Base-by-base conservation (phyloP, 2,797 vertebrate genomes). In the Pachyuromys duprasi region DNA sequence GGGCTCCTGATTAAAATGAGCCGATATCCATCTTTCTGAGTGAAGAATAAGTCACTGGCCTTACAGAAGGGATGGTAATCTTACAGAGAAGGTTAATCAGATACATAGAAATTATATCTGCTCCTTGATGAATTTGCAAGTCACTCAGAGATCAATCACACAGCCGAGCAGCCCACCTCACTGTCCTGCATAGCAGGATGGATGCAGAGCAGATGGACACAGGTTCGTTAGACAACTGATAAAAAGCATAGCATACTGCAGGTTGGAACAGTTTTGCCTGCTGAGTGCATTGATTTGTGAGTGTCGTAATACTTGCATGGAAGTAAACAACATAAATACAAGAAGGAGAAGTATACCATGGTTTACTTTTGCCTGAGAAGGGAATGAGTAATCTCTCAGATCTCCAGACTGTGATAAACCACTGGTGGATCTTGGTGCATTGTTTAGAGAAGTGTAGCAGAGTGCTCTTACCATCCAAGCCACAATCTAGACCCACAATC, bases 21-120 rank as follows among this genome's bases (percentile, higher is more conserved):
- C 98, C 98, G 98, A 98, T 98, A 98, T 98, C 98, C 17, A 89
- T 99, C 98, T 98, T 97, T 97, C 98, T 97, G 96, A 98, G 98
- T 96, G 97, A 89, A 98, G 97, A 97, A 96, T 96, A 97, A 99
- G 98, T 98, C 95, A 69, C 97, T 98, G 98, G 97, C 98, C 97
- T 96, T 97, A 98, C 95, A 98, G 97, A 97, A 90, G 97, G 81
- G 97, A 98, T 96, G 98, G 97, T 97, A 84, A 79, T 96, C 97
- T 98, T 95, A 89, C 97, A 93, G 97, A 98, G 98, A 97, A 96
- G 98, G 98, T 99, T 98, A 98, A 98, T 99, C 98, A 98, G 97
- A 98, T 97, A 98, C 97, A 96, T 97, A 97, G 92, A 88, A 98
- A 98, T 97, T 97, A 94, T 63, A 86, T 12, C 94, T 91, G 94